These are phyloP conservation scores for Drosophila sproati DNA, from an alignment of 1,140 invertebrate species.

Conservation along the genomic window DNA sequence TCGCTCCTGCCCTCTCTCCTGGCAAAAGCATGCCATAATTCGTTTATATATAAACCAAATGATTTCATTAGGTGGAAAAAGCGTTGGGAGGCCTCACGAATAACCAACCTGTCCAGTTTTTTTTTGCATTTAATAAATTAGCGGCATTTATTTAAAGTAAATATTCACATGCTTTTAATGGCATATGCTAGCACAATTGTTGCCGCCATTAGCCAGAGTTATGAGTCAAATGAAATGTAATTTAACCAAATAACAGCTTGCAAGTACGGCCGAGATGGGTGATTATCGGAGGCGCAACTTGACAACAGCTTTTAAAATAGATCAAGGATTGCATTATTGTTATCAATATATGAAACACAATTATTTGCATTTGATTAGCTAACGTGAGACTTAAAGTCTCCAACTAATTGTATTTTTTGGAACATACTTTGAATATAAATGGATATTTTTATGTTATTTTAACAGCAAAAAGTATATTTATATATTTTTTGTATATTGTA, in stretches of 20 bases:
- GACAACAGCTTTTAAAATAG: background rate
- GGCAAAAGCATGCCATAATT: conserved; percentile 72
- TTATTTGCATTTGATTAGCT: conserved; percentile 12
- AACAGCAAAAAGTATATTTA: too few relatives aligned
- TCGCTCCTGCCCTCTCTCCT: too few relatives aligned
- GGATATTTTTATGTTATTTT: too few relatives aligned
- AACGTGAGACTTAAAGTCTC: background rate
- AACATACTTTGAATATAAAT: too few relatives aligned
- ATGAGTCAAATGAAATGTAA: conserved; percentile 66
- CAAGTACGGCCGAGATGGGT: conserved; percentile 18
- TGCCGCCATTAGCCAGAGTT: conserved; percentile 16
- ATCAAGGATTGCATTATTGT: background rate
- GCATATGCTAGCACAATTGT: conserved; percentile 37
- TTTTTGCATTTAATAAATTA: conserved; percentile 58
- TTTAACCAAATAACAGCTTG: conserved; percentile 73
- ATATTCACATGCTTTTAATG: conserved; percentile 56
- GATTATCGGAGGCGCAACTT: conserved; percentile 20
- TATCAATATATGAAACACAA: background rate
- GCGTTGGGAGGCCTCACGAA: background rate
- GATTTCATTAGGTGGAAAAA: conserved; percentile 63
- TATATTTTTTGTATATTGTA: too few relatives aligned
- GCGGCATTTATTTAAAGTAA: conserved; percentile 51
- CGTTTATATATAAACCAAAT: conserved; percentile 76
- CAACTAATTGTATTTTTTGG: too few relatives aligned
- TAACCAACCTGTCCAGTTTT: conserved; percentile 11